Evolutionary conservation across 2,113 vertebrate species (phyloP).

Genomic region (Deroptyus accipitrinus): DNA sequence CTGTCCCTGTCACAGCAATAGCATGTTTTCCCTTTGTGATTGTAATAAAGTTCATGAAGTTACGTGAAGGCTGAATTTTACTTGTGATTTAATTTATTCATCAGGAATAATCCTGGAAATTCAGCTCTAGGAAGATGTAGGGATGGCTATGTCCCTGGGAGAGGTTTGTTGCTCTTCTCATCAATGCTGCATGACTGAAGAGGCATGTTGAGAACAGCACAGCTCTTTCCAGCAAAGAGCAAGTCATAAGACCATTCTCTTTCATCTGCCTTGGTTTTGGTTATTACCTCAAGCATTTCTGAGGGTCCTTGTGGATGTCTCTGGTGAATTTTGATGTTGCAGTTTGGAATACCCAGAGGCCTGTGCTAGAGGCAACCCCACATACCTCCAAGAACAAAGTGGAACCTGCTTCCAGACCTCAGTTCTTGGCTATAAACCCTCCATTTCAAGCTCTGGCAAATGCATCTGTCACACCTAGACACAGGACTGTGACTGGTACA

Average conservation of each 20-base stretch:
- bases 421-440: not conserved
- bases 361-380: not conserved
- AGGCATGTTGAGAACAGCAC: not conserved
- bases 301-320: not conserved
- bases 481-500: not conserved
- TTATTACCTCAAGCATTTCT: not conserved
- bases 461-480: not conserved
- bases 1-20: not conserved
- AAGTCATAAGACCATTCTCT: not conserved
- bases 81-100: not conserved
- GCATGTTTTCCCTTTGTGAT: not conserved
- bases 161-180: not conserved
- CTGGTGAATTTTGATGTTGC: not conserved
- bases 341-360: not conserved
- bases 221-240: not conserved
- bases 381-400: not conserved
- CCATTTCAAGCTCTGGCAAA: not conserved
- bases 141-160: not conserved
- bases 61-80: accelerated
- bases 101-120: not conserved
- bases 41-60: not conserved
- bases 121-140: not conserved
- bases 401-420: not conserved
- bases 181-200: not conserved
- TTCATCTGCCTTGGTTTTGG: not conserved